A percentile compares a stretch with the other conserved stretches of the same genome.
Conservation (phyloP, 2,888 invertebrate genomes). For the Lymantria dispar region DNA sequence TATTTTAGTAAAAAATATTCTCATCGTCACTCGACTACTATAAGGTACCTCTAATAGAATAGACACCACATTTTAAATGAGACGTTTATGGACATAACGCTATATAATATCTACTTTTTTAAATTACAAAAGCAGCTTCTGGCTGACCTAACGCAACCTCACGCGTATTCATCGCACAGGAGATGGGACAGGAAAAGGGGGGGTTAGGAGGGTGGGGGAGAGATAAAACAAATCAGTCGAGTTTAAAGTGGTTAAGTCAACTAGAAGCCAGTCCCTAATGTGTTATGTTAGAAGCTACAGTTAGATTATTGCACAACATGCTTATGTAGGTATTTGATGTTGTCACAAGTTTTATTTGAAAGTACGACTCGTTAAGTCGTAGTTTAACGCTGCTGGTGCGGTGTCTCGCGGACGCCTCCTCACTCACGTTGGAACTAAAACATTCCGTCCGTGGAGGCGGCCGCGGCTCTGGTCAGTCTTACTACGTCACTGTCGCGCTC, state of each 20-base stretch:
- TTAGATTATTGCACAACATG: constrained; percentile 78
- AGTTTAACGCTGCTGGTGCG: no score
- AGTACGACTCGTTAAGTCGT: no score
- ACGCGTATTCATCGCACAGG: constrained; percentile 32
- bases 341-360: constrained; percentile 36
- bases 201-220: constrained; percentile 9
- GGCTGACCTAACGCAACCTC: constrained; percentile 60
- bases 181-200: constrained; percentile 5
- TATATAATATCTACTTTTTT: constrained; percentile 68
- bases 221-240: constrained; percentile 59
- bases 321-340: constrained; percentile 73
- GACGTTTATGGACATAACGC: constrained; percentile 79
- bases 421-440: no score
- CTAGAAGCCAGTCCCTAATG: constrained; percentile 61
- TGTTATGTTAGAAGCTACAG: constrained; percentile 58
- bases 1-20: constrained; percentile 75
- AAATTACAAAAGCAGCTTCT: constrained; percentile 63
- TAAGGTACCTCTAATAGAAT: constrained; percentile 75
- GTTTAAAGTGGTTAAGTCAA: constrained; percentile 59
- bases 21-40: constrained; percentile 72
- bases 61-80: constrained; percentile 82
- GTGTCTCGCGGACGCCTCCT: no score
- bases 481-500: constrained; percentile 25
- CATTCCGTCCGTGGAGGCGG: no score
- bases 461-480: constrained; percentile 29